These are phyloP conservation scores for Arizona elegans DNA, from an alignment of 2,113 vertebrate species.

Conservation along the genomic window DNA sequence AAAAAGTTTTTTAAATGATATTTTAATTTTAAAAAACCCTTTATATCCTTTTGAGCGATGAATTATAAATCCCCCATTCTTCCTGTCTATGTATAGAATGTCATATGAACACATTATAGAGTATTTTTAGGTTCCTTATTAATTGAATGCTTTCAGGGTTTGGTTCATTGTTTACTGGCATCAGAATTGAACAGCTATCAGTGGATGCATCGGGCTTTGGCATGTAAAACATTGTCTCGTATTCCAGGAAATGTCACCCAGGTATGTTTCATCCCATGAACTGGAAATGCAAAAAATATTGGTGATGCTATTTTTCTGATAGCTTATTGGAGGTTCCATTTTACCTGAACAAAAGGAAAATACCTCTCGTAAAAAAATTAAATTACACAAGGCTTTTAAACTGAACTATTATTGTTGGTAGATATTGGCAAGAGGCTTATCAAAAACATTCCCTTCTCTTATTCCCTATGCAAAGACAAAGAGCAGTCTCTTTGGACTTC, in stretches of 20 bases:
- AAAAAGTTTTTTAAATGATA: background rate
- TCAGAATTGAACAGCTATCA: constrained; percentile 69
- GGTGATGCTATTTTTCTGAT: background rate
- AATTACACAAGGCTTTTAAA: background rate
- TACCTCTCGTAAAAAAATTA: background rate
- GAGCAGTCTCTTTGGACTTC: background rate
- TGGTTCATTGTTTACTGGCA: constrained; percentile 73
- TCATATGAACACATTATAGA: background rate
- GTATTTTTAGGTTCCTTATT: background rate
- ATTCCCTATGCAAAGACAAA: background rate
- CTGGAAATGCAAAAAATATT: background rate
- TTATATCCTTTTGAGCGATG: background rate
- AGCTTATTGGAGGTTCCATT: background rate
- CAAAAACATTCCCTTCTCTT: background rate
- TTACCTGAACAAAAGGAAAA: background rate
- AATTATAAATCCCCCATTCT: background rate
- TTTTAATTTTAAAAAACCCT: background rate
- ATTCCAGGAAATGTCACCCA: constrained; percentile 62
- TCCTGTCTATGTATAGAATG: background rate
- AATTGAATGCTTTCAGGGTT: constrained; percentile 55
- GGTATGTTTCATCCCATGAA: constrained; percentile 54
- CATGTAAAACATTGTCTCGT: constrained; percentile 65
- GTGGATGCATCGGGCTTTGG: constrained; percentile 64
- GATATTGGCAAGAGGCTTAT: background rate
- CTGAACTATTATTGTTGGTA: background rate